Evolutionary conservation across 1,140 invertebrate species (phyloP), one percentile per base, ranked within the genome.

Genomic region (Holcopasites calliopsidis): DNA sequence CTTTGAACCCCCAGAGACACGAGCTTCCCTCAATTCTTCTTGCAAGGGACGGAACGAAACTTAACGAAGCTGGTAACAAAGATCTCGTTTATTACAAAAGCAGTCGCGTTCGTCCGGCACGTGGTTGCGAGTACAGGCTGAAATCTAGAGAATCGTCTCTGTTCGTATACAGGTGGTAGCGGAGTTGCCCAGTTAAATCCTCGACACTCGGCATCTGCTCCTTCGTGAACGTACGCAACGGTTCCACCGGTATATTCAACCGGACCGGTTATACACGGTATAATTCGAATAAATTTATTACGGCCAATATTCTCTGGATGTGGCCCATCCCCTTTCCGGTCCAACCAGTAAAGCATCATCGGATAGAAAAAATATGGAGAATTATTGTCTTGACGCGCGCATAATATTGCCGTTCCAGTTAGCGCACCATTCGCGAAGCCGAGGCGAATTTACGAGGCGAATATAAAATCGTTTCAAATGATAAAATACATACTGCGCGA

Each of bases 41-140:
- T 47, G 21, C 3, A 3, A 60, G 76, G 60, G 23, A 23, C 10
- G 44, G 44, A 31, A 54, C 8, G n/a, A 61, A 78, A 72, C 50
- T 75, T n/a, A 78, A 66, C 70, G 49, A 70, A 16, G 47, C 28
- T 60, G 26, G 35, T 83, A 79, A 44, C 47, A 84, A 84, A 84
- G 50, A 66, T 84, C 44, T 71, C 42, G 23, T 84, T 84, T 84
- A 84, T 83, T 84, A 52, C 58, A 57, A 35, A 77, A 84, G 44
- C 26, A 54, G 28, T 23, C 33, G 26, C 33, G 73, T 38, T 58
- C 49, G 47, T 16, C 18, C 26, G 21, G 16, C 33, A 65, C 35
- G n/a, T 35, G n/a, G 61, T 11, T 21, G n/a, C 3, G n/a, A 18
- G 18, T 16, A 6, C n/a, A 8, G 55, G 52, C 33, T 11, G 62